Base-by-base conservation (phyloP, 2,888 invertebrate genomes). In the Schrankia costaestrigalis region DNA sequence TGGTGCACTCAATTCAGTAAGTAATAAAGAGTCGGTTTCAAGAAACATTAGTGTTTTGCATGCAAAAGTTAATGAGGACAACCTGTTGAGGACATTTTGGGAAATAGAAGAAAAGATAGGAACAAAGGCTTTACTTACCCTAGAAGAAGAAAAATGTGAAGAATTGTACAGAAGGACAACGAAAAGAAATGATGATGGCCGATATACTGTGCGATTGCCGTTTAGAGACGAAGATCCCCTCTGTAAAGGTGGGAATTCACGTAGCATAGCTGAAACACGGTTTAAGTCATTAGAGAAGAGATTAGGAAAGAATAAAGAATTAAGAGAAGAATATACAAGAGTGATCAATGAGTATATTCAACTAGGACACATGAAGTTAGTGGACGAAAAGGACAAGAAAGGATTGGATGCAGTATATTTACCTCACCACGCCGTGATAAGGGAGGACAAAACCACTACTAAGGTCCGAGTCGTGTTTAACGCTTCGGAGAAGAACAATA, bases 121-220 rank as follows among this genome's bases (percentile, higher is more conserved):
- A 11, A 18, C 17, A 11, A 27, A 27, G 10, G 9, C 11, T 6
- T 11, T 18, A 9, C 35, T 26, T 25, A 42, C 22, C 8, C 14
- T 12, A 24, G 51, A 51, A 29, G 46, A 35, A 10, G 19, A 13
- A 11, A 33, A 4, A 33, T 53, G 25, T 24, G 48, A 28, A 50
- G 46, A 24, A 4, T 23, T 11, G 7, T 41, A 36, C 18, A 5
- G 1, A 4, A 9, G n/a, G 8, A 36, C 32, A 0, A 41, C 33
- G 2, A 24, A 19, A 8, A 26, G 41, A 30, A 27, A 26, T 15
- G 9, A 11, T 1, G 10, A 8, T 5, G 41, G 41, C 0, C 32
- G 33, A 14, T 37, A 41, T 7, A 11, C 31, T 1, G 41, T 37
- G 3, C 12, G 10, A 12, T 22, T 41, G n/a, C 35, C 40, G 2